Evolutionary conservation across 2,888 invertebrate genomes (phyloP).

Genomic region (Drosophila fungiperda): DNA sequence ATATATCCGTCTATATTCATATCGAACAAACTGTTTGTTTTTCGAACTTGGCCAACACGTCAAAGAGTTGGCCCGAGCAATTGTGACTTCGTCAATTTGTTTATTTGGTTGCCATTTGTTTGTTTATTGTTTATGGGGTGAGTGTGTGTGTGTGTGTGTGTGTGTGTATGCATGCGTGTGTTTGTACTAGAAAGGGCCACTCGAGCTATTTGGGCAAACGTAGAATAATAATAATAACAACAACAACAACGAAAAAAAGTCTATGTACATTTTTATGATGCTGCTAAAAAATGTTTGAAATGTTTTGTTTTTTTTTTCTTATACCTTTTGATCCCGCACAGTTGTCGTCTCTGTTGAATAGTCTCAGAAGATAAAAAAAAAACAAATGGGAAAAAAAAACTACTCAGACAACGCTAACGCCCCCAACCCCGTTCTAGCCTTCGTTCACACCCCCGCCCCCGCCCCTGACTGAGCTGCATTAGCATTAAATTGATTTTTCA

Average conservation of each 20-base stretch:
- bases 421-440: slow-evolving; percentile 9
- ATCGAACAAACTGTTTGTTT: slow-evolving; percentile 20
- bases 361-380: slow-evolving; percentile 24
- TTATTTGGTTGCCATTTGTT: slow-evolving; percentile 69
- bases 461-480: slow-evolving; percentile 38
- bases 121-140: slow-evolving; percentile 46
- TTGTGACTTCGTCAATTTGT: slow-evolving; percentile 52
- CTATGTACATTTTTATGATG: slow-evolving; percentile 67
- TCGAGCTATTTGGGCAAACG: slow-evolving; percentile 51
- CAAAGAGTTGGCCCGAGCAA: slow-evolving; percentile 51
- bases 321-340: slow-evolving; percentile 57
- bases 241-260: slow-evolving; percentile 4
- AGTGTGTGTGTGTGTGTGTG: neutral
- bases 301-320: slow-evolving; percentile 25
- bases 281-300: slow-evolving; percentile 60
- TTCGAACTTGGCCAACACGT: slow-evolving; percentile 35
- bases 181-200: slow-evolving; percentile 53
- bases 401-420: slow-evolving; percentile 36
- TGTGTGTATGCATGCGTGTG: neutral
- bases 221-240: slow-evolving; percentile 54
- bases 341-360: slow-evolving; percentile 61
- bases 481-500: slow-evolving; percentile 72
- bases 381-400: neutral
- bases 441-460: slow-evolving; percentile 1
- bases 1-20: slow-evolving; percentile 14